Base-by-base conservation (phyloP, 2,797 vertebrate genomes). In the Sylvilagus floridanus region DNA sequence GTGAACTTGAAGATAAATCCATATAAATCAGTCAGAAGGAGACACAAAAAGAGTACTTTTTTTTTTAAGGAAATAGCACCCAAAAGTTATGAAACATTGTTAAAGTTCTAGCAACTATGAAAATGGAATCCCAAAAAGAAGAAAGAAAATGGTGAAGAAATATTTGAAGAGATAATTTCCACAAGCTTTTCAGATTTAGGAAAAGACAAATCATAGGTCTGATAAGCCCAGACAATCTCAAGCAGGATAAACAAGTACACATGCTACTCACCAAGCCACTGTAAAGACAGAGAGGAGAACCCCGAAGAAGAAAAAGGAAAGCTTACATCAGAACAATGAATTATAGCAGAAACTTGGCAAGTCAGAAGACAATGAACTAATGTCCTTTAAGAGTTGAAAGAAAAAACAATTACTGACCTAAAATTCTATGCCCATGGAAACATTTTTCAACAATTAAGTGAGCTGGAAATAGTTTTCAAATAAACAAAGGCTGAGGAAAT, bases 71-170 rank as follows among this genome's bases (percentile, higher is more conserved):
- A 85, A 54, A 77, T 3, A 65, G 4, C 4, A 66, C 47, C 22
- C 35, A 42, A 93, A 84, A 47, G 12, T 47, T 77, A 2, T 47
- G 26, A 1, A 42, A 87, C 2, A 86, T 37, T 60, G 68, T 85
- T 83, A 68, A 91, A 60, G 14, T 66, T 88, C 24, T 93, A 78
- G 82, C 1, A 63, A 68, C 10, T 11, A 11, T 91, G 47, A 86
- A 91, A 91, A 73, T 91, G n/a, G 19, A 66, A 50, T 88, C 42
- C 17, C 47, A 37, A 52, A 60, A 66, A 66, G 19, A 69, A 14
- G 22, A 30, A 66, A 84, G n/a, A 82, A 66, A 84, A 93, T 84
- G 69, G 7, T 77, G 47, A 87, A 91, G 26, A 85, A 75, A 86
- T 73, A 86, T 37, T 66, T 78, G n/a, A 87, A 78, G 26, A 90